Conservation (phyloP, 2,797 vertebrate genomes). For the Betta splendens region DNA sequence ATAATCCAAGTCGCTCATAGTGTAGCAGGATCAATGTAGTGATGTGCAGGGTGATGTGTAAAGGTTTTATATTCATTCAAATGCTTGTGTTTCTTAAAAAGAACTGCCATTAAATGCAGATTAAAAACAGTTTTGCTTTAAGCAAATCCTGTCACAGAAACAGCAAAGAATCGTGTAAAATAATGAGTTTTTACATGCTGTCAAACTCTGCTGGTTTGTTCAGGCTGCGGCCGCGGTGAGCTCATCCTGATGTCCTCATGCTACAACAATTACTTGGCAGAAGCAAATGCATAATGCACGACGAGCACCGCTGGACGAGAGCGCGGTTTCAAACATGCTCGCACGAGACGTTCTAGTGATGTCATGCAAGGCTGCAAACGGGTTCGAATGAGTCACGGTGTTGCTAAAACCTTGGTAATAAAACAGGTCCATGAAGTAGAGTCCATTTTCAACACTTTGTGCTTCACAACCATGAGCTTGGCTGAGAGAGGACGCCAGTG, state of each 20-base stretch:
- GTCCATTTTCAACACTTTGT: slow-evolving; percentile 1
- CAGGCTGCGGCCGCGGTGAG: slow-evolving; percentile 35
- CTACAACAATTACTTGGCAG: slow-evolving; percentile 32
- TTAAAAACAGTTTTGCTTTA: no score
- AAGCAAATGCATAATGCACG: slow-evolving; percentile 13
- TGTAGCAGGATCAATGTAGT: no score
- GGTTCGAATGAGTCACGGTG: slow-evolving; percentile 17
- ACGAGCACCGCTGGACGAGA: slow-evolving; percentile 10
- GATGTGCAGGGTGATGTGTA: no score
- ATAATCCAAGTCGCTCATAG: no score
- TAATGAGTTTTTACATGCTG: not conserved
- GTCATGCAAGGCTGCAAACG: slow-evolving; percentile 32
- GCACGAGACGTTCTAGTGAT: slow-evolving; percentile 19
- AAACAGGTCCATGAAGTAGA: slow-evolving; percentile 28
- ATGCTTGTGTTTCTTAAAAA: no score
- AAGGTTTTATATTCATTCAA: no score
- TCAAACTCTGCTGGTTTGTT: slow-evolving; percentile 28
- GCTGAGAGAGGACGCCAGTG: slow-evolving; percentile 30
- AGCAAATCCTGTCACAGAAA: slow-evolving; percentile 1
- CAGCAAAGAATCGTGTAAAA: slow-evolving; percentile 14
- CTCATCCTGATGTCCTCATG: slow-evolving; percentile 40
- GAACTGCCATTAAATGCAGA: no score
- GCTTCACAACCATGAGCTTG: slow-evolving; percentile 34
- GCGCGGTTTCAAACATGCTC: slow-evolving; percentile 1
- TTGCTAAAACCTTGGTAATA: slow-evolving; percentile 25